Base-by-base conservation (phyloP, 2,797 vertebrate species). In the Gallinago solitaria region DNA sequence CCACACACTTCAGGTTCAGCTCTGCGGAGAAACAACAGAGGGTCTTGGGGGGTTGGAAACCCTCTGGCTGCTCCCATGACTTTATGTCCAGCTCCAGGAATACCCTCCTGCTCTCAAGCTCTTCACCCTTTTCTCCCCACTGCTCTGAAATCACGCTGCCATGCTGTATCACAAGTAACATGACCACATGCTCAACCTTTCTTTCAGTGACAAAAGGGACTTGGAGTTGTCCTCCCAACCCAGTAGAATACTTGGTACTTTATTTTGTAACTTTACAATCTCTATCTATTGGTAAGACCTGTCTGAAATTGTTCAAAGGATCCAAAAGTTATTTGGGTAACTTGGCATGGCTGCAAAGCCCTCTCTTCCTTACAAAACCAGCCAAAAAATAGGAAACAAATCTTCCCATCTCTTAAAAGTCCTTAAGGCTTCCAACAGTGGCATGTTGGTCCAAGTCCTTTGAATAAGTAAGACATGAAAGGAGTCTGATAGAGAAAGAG, bases 1-100 rank as follows among this genome's bases (percentile, higher is more conserved):
- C 53, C 25, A 19, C 7, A 13, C 94, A 96, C 1, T 32, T 95
- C 47, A 94, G 43, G 63, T 94, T 92, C 60, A 97, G 61, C 41
- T 83, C 97, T 97, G 79, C 1, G 3, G 79, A 83, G 65, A 92
- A 90, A 76, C 28, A 50, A n/a, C 24, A 68, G 33, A 0, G 0
- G 4, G 27, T 23, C 18, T 53, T n/a, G 43, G 30, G 43, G 51
- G 17, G 75, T 9, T 5, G 32, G 70, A 70, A 67, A 50, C 15
- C 54, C 25, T 39, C 35, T 6, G 10, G 43, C 54, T 73, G 37
- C 6, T 76, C 20, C 51, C 27, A 20, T 43, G 76, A 37, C 23
- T 64, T 60, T 50, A 35, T 17, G 33, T 8, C 20, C 39, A 53
- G 47, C 47, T 35, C 45, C 60, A 53, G 45, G 11, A 65, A 39